Percentiles rank a stretch among this genome's conserved stretches.
Evolutionary conservation across 2,888 invertebrate species (phyloP).

Genomic region (Bhutanitis thaidina): DNA sequence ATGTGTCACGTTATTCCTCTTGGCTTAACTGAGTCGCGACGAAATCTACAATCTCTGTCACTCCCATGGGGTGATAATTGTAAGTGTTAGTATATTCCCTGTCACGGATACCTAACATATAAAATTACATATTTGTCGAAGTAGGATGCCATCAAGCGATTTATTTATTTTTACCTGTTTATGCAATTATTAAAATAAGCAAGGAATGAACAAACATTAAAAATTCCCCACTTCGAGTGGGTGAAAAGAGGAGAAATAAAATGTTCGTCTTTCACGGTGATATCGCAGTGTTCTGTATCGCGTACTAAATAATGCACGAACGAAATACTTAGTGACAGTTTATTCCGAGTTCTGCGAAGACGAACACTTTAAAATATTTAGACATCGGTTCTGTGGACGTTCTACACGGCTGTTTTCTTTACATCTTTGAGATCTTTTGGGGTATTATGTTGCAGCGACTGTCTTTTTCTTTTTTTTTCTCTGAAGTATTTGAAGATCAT

Average conservation of each 20-base stretch:
- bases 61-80: too few species aligned
- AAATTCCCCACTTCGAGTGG: not conserved
- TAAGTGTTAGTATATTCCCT: too few species aligned
- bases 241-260: not conserved
- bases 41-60: too few species aligned
- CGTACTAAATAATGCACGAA: not conserved
- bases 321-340: not conserved
- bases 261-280: not conserved
- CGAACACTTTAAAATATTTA: slow-evolving; percentile 8
- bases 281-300: not conserved
- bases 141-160: too few species aligned
- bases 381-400: not conserved
- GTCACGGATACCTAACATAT: too few species aligned
- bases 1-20: too few species aligned
- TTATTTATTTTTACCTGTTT: too few species aligned
- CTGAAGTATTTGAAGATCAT: too few species aligned
- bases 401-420: not conserved
- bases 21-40: too few species aligned
- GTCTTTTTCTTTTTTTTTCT: too few species aligned
- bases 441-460: too few species aligned
- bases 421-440: not conserved
- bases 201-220: not conserved
- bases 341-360: not conserved
- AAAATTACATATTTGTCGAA: too few species aligned
- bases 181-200: not conserved